Conservation (phyloP, 1,140 invertebrate species). For the Psix sp. region DNA sequence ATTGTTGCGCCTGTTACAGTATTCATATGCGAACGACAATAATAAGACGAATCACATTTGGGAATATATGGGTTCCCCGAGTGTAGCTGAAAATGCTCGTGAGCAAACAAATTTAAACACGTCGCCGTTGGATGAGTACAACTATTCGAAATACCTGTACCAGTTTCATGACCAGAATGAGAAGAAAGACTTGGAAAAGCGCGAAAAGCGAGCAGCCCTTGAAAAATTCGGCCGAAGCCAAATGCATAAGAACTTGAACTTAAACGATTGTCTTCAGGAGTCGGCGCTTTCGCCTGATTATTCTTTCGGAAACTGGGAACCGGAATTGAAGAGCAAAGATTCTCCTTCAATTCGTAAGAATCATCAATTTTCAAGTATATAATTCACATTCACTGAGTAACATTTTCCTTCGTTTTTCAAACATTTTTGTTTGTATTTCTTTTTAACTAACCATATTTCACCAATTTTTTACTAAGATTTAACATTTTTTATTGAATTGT, state of each 20-base stretch:
- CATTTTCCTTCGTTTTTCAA: not conserved
- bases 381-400: not conserved
- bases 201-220: not conserved
- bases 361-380: not conserved
- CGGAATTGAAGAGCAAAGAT: conserved; percentile 24
- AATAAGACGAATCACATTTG: conserved; percentile 18
- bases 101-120: conserved; percentile 1
- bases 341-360: conserved; percentile 23
- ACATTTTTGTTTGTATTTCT: not conserved
- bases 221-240: conserved; percentile 3
- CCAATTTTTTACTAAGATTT: too few relatives aligned
- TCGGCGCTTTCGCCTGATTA: conserved; percentile 2
- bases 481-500: too few relatives aligned
- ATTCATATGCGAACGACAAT: conserved; percentile 17
- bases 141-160: conserved; percentile 17
- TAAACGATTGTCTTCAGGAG: conserved; percentile 11
- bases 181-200: not conserved
- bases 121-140: conserved; percentile 18
- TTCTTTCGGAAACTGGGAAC: conserved; percentile 16
- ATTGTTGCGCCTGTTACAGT: conserved; percentile 13
- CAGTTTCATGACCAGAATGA: conserved; percentile 14
- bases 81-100: not conserved
- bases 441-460: too few relatives aligned
- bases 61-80: not conserved
- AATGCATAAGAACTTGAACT: conserved; percentile 7